Evolutionary conservation across 2,113 vertebrate genomes (phyloP), one percentile per base, ranked within the genome.

Genomic region (Gopherus evgoodei): DNA sequence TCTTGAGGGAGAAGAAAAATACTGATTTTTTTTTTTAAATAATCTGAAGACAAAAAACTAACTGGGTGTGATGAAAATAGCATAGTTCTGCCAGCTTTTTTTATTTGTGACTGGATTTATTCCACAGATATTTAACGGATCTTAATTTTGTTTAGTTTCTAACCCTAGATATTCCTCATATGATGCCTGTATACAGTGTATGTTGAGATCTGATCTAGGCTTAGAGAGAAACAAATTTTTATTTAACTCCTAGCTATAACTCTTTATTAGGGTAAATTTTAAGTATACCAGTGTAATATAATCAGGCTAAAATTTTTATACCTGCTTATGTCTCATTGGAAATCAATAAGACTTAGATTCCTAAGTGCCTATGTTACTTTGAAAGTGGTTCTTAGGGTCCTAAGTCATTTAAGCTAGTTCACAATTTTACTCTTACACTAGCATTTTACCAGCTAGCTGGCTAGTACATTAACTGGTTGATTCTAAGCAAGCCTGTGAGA

Each of bases 91-190:
- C 11, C 72, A 25, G 22, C 2, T 86, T 81, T 75, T 88, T 6
- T 87, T 82, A 80, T 78, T 85, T 93, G 50, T n/a, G 76, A 14
- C 52, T 83, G n/a, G 84, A 89, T 57, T 25, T 1, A 6, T 89
- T 44, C 42, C 79, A 50, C 65, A 59, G 83, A 50, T 80, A 14
- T 13, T 90, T 84, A 75, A n/a, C 11, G 21, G 69, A 21, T 54
- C 54, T 93, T 80, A 94, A 81, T 59, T 96, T 90, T 53, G 13
- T 86, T 90, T 79, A 90, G 50, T 62, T 56, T 86, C 62, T n/a
- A 8, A 84, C 81, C 82, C 84, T 52, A 54, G 17, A 11, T 54
- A 35, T 19, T 6, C 72, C 38, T 7, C 35, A 44, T 93, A 17
- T 62, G 86, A 29, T 52, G 35, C 84, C 82, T 90, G 22, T 84